These are phyloP conservation scores for Zaprionus capensis DNA, from an alignment of 1,140 invertebrate genomes.

Conservation along the genomic window DNA sequence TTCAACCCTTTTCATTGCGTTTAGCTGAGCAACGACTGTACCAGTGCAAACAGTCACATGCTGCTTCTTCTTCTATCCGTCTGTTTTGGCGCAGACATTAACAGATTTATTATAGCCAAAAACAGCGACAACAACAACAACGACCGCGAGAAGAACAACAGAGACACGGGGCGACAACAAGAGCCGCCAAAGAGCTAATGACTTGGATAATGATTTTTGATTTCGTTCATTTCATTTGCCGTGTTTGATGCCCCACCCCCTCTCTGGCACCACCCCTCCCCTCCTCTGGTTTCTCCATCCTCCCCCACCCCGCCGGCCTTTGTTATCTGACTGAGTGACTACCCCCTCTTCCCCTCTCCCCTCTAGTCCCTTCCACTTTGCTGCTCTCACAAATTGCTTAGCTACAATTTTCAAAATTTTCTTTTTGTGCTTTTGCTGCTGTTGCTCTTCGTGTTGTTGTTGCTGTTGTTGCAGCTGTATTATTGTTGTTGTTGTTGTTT, in stretches of 20 bases:
- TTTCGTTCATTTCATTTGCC: slow-evolving; percentile 61
- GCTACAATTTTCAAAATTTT: slow-evolving; percentile 56
- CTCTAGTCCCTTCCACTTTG: background rate
- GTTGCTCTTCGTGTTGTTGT: slow-evolving; percentile 16
- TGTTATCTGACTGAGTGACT: slow-evolving; percentile 27
- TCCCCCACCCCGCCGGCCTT: background rate
- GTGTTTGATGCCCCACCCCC: slow-evolving; percentile 31
- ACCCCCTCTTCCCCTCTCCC: background rate
- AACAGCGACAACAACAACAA: slow-evolving; percentile 35
- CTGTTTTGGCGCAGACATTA: slow-evolving; percentile 53
- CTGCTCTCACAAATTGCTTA: slow-evolving; percentile 51
- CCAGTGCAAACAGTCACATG: slow-evolving; percentile 1
- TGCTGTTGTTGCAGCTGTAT: slow-evolving; percentile 12
- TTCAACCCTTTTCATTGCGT: background rate
- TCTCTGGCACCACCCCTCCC: background rate
- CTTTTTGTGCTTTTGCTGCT: slow-evolving; percentile 15
- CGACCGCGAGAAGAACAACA: background rate
- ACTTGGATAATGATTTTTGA: slow-evolving; percentile 74
- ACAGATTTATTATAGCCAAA: slow-evolving; percentile 59
- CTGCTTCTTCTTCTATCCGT: background rate
- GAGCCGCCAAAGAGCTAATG: slow-evolving; percentile 71
- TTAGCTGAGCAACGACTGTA: slow-evolving; percentile 2
- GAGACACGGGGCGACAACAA: slow-evolving; percentile 41
- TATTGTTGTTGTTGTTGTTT: slow-evolving; percentile 17
- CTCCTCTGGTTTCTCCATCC: background rate